Conservation (phyloP, 1,140 invertebrate genomes). For the Ctenoplectra terminalis region DNA sequence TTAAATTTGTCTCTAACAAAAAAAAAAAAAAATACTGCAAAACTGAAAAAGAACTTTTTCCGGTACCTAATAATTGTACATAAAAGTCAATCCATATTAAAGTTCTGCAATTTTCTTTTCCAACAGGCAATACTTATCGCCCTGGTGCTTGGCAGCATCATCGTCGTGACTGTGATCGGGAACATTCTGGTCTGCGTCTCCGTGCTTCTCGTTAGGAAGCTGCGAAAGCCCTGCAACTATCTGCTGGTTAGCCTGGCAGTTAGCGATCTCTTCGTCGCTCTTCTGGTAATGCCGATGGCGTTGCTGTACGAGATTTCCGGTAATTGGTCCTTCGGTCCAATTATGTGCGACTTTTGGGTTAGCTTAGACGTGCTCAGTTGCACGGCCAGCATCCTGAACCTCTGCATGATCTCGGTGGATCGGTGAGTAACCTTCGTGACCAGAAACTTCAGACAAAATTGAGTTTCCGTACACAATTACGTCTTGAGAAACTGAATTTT, state of each 20-base stretch:
- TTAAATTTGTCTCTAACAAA: no score
- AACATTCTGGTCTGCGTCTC: constrained; percentile 95
- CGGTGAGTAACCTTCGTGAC: constrained; percentile 78
- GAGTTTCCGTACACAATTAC: background rate
- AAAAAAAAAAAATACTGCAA: no score
- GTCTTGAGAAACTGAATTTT: background rate
- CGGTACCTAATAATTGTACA: no score
- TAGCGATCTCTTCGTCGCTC: constrained; percentile 92
- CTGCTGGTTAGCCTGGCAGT: constrained; percentile 95
- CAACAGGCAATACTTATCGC: constrained; percentile 88
- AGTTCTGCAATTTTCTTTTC: background rate
- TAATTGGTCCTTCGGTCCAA: constrained; percentile 92
- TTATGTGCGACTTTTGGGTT: constrained; percentile 94
- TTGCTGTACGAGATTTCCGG: constrained; percentile 91
- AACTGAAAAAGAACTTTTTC: no score
- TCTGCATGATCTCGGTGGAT: constrained; percentile 96
- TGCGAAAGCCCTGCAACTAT: constrained; percentile 93
- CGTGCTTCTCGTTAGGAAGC: constrained; percentile 93
- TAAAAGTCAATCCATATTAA: no score
- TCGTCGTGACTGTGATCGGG: constrained; percentile 92
- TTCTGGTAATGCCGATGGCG: constrained; percentile 93
- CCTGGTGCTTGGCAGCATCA: constrained; percentile 88
- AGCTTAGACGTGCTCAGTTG: constrained; percentile 92
- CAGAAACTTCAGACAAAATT: background rate
- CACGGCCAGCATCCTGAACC: constrained; percentile 95